Base-by-base conservation (phyloP, 1,140 invertebrate species). In the Eubasilissa regina region DNA sequence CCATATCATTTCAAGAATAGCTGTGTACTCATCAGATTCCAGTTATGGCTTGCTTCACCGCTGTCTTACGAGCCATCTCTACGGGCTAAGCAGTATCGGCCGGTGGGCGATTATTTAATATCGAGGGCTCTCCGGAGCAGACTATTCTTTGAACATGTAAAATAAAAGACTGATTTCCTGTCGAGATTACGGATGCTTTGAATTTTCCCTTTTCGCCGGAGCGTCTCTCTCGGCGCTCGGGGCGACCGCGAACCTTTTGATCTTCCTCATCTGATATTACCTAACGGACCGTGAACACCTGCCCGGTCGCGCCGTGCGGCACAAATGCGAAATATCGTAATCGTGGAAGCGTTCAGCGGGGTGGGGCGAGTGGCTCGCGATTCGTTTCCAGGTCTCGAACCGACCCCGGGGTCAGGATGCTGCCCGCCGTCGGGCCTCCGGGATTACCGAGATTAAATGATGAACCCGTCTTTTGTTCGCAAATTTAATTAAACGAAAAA, bases 191-290 rank as follows among this genome's bases (percentile, higher is more conserved):
- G 15, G 58, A 19, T 21, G 9, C 10, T 21, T 25, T 21, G 58
- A 35, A 15, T 62, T 62, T 62, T 62, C 58, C 12, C 25, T 19
- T 62, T 62, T 62, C 58, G 21, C 10, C 58, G 58, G 11, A 17
- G 19, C 13, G 25, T 12, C 35, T 62, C 11, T 15, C 58, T 25
- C 58, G 17, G 58, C 15, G 58, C 58, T 1, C 55, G 55, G 55
- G 48, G 48, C 48, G 48, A 15, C 25, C 25, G 58, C 58, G 12
- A n/a, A 35, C 58, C 58, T 62, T 56, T 62, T 62, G 58, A 62
- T 62, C 25, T 62, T 21, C 58, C 58, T 25, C 58, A 62, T 62
- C 25, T 25, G 58, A 62, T 25, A 9, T 62, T 25, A 35, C 12
- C 58, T 8, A 62, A 21, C 58, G 58, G 58, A 62, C 58, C 25